Conservation (phyloP, 2,888 invertebrate species). For the Saturnia japonica region DNA sequence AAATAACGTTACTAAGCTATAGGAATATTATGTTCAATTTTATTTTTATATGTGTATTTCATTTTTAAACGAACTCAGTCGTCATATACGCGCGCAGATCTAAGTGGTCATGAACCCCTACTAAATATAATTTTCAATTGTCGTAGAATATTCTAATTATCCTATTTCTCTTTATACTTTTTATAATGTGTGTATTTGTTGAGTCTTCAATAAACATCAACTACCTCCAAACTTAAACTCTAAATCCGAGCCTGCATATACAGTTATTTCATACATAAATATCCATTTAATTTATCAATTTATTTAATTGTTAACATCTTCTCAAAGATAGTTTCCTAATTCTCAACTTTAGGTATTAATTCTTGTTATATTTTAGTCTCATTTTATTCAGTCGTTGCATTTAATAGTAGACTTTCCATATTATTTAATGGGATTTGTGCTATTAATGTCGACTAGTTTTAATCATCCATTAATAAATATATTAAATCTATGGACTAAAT, state of each 20-base stretch:
- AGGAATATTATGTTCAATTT: constrained; percentile 50
- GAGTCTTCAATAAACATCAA: no score
- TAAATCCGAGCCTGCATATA: no score
- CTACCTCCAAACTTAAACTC: no score
- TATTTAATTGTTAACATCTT: constrained; percentile 14
- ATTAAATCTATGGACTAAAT: constrained; percentile 54
- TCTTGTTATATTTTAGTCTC: constrained; percentile 50
- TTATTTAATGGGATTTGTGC: constrained; percentile 32
- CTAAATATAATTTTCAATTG: no score
- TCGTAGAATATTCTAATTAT: no score
- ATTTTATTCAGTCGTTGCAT: constrained; percentile 54
- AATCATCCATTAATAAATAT: constrained; percentile 56
- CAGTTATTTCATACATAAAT: constrained; percentile 23
- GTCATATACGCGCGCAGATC: constrained; percentile 24
- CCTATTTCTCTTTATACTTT: no score
- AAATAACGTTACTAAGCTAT: constrained; percentile 41
- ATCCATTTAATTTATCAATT: constrained; percentile 24
- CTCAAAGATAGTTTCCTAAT: constrained; percentile 4
- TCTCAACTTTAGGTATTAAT: constrained; percentile 37
- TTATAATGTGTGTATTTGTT: no score
- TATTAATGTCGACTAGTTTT: constrained; percentile 42
- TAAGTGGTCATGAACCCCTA: no score
- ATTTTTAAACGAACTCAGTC: constrained; percentile 39
- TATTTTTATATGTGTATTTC: constrained; percentile 32
- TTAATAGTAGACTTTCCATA: constrained; percentile 43